phyloP scores from a whole-genome alignment of 2,113 vertebrate genomes.

The Phaethornis superciliosus region DNA sequence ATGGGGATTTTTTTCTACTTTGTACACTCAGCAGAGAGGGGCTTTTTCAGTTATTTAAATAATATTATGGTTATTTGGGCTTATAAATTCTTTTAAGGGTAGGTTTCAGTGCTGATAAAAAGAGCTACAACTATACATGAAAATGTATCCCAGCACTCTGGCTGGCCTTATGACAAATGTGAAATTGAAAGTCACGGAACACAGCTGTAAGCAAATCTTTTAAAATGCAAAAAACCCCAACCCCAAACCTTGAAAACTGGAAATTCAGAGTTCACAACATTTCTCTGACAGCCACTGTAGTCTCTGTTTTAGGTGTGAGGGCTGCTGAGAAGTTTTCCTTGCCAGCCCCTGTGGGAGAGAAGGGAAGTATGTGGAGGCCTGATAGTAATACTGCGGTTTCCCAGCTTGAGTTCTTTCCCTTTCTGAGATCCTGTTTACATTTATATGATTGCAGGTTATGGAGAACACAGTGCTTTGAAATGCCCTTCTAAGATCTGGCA shows the following conservation, averaged over 20 bases:
- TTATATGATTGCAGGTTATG: background rate
- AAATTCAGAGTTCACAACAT: background rate
- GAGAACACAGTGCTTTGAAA: background rate
- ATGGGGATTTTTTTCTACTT: background rate
- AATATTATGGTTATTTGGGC: background rate
- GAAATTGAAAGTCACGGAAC: background rate
- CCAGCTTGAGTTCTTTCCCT: background rate
- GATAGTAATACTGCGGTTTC: background rate
- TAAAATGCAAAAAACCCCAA: background rate
- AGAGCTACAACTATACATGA: background rate
- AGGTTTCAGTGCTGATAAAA: background rate
- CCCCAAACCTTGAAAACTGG: background rate
- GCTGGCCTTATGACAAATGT: background rate
- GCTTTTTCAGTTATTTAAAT: background rate
- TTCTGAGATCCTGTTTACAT: conserved; percentile 12
- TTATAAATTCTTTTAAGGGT: background rate
- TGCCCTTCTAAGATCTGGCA: background rate
- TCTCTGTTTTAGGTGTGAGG: background rate
- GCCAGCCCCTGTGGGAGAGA: background rate
- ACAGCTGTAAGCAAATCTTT: background rate
- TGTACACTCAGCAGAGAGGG: background rate
- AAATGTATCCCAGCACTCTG: background rate
- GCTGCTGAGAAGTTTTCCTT: background rate
- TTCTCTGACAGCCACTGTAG: background rate
- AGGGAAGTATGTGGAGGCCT: background rate